phyloP scores from a whole-genome alignment of 2,113 vertebrate species.

The Colinus virginianus region DNA sequence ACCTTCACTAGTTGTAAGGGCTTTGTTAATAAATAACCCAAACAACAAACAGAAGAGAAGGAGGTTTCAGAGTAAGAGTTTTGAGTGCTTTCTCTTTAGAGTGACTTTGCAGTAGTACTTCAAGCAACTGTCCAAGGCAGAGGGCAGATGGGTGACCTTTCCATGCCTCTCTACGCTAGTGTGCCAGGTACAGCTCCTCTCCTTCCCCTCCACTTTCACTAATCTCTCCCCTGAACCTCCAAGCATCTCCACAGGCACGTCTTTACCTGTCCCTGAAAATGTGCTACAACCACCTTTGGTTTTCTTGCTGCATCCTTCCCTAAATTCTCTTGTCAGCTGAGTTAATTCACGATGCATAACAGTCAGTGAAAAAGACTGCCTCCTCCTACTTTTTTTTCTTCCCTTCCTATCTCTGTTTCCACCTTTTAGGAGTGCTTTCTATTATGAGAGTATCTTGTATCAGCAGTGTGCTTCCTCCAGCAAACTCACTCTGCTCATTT shows the following conservation, averaged over 20 bases:
- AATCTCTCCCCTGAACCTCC: background rate
- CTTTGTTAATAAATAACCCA: background rate
- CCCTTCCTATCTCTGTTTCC: background rate
- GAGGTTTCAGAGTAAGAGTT: background rate
- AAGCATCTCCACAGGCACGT: background rate
- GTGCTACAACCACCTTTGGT: background rate
- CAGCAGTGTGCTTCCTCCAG: slow-evolving; percentile 9
- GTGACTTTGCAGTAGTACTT: background rate
- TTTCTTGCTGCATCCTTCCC: background rate
- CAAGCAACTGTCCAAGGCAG: background rate
- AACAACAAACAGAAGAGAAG: background rate
- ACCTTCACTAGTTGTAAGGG: background rate
- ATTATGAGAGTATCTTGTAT: background rate
- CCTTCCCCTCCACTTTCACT: background rate
- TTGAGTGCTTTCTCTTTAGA: background rate
- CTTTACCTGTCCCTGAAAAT: background rate
- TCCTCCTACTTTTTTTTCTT: background rate
- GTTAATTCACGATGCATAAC: background rate
- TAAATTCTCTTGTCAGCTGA: background rate
- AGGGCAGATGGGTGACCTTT: background rate
- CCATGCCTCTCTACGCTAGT: background rate
- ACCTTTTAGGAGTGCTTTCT: background rate
- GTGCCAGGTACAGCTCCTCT: background rate
- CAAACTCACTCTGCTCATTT: slow-evolving; percentile 22
- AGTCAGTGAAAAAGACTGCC: background rate